Conservation (phyloP, 2,797 vertebrate genomes). For the Bucorvus abyssinicus region DNA sequence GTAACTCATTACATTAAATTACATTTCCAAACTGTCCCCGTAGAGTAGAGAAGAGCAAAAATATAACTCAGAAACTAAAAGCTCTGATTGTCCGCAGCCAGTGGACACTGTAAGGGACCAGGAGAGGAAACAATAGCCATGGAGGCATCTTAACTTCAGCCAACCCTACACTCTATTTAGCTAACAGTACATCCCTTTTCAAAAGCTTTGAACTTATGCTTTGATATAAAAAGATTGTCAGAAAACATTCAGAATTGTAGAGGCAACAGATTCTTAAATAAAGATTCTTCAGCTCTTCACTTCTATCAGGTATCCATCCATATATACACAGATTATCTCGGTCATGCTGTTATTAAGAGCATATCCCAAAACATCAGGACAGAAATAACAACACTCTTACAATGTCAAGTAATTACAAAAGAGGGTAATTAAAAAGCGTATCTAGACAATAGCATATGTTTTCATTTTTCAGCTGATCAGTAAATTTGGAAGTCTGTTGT, state of each 20-base stretch:
- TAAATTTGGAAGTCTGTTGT: not conserved
- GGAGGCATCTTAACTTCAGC: not conserved
- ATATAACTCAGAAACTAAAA: not conserved
- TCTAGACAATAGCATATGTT: not conserved
- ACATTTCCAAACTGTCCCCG: not conserved
- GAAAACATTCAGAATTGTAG: not conserved
- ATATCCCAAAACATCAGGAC: not conserved
- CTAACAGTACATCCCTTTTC: not conserved
- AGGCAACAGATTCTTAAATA: not conserved
- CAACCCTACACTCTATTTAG: not conserved
- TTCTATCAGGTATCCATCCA: not conserved
- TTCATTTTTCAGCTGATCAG: not conserved
- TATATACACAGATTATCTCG: not conserved
- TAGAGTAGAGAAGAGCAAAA: not conserved
- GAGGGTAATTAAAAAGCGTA: not conserved
- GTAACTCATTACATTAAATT: conserved; percentile 14
- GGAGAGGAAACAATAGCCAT: not conserved
- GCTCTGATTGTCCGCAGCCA: not conserved
- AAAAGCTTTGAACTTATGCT: not conserved
- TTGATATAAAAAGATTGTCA: not conserved
- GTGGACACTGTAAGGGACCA: not conserved
- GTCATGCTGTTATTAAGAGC: not conserved
- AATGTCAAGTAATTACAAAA: not conserved
- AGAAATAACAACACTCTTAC: not conserved
- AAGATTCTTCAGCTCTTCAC: not conserved